Percentiles rank a stretch among this genome's conserved stretches.
These are phyloP conservation scores for Tipula confusa DNA, from an alignment of 2,888 invertebrate genomes.

Conservation along the genomic window DNA sequence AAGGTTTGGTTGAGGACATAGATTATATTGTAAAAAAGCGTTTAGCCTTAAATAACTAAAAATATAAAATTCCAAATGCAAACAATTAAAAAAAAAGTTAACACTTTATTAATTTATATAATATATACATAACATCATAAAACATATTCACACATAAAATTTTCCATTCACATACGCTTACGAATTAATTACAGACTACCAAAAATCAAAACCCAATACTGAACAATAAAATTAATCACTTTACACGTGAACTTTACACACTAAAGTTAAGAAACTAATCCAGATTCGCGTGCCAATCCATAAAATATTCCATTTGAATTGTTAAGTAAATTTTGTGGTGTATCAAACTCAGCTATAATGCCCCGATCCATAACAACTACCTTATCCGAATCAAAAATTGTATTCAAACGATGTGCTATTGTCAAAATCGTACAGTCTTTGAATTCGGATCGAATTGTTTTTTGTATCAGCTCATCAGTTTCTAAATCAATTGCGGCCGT, in stretches of 20 bases:
- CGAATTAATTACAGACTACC: too few relatives aligned
- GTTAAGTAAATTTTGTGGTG: conserved; percentile 44
- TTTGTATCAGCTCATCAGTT: conserved; percentile 55
- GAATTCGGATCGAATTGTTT: conserved; percentile 76
- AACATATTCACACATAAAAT: too few relatives aligned
- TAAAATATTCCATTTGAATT: conserved; percentile 49
- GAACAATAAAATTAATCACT: background rate
- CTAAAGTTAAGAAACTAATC: conserved; percentile 25
- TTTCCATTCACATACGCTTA: background rate
- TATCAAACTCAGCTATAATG: conserved; percentile 47
- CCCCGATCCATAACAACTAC: conserved; percentile 59
- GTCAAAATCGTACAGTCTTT: conserved; percentile 75
- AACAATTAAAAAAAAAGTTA: too few relatives aligned
- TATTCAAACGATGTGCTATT: conserved; percentile 81
- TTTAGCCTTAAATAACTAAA: too few relatives aligned
- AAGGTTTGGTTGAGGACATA: too few relatives aligned
- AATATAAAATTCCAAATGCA: too few relatives aligned
- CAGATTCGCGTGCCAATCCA: conserved; percentile 47
- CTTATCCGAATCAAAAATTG: conserved; percentile 77
- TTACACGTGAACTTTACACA: background rate
- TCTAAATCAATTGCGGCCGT: conserved; percentile 55
- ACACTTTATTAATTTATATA: too few relatives aligned
- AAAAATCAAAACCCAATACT: too few relatives aligned
- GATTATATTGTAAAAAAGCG: too few relatives aligned
- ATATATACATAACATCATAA: too few relatives aligned